phyloP scores from a whole-genome alignment of 2,113 vertebrate genomes.

The Paedocypris sp. region DNA sequence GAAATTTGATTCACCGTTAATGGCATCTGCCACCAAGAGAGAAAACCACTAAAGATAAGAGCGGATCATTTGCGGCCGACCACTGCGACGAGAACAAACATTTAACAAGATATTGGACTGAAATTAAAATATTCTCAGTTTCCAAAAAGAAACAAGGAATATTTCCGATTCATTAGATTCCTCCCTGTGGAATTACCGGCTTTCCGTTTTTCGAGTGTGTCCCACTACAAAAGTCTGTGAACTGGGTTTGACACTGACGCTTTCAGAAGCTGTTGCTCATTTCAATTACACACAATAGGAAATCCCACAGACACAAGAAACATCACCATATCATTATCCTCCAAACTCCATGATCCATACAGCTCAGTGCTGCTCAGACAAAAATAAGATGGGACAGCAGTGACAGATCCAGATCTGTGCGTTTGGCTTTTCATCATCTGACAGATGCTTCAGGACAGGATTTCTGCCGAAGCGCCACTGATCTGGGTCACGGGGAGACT shows the following conservation, averaged over 20 bases:
- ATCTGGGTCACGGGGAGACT: constrained; percentile 13
- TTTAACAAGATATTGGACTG: too few species aligned
- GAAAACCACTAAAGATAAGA: not conserved
- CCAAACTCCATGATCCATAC: not conserved
- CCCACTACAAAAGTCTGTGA: not conserved
- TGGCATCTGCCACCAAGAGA: not conserved
- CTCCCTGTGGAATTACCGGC: too few species aligned
- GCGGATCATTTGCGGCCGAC: not conserved
- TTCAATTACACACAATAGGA: not conserved
- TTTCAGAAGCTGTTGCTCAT: not conserved
- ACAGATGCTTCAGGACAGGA: constrained; percentile 23
- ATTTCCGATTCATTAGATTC: too few species aligned
- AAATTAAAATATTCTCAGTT: too few species aligned
- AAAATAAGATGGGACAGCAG: not conserved
- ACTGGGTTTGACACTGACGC: not conserved
- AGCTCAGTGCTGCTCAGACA: not conserved
- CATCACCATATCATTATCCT: not conserved
- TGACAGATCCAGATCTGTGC: constrained; percentile 4
- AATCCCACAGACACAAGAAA: not conserved
- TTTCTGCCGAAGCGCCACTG: constrained; percentile 2
- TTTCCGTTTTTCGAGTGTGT: too few species aligned
- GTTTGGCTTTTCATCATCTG: constrained; percentile 19
- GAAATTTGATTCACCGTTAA: constrained; percentile 10
- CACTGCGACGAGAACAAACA: not conserved
- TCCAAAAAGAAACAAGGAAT: too few species aligned